These are phyloP conservation scores for Nemoura dubitans DNA, from an alignment of 2,888 invertebrate genomes.

Conservation along the genomic window DNA sequence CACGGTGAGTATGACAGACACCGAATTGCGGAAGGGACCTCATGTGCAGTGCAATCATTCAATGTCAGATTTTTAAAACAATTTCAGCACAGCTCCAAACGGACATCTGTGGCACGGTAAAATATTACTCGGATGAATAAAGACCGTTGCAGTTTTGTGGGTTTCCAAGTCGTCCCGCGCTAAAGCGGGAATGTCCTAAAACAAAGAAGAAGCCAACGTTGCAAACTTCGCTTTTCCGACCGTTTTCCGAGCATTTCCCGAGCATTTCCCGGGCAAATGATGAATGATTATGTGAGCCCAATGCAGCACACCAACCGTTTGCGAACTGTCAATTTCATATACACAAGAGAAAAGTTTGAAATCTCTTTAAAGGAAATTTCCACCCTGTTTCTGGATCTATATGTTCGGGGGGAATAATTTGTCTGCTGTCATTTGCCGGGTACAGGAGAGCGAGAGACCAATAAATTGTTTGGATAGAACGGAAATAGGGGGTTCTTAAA, in stretches of 20 bases:
- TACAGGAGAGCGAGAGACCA: background rate
- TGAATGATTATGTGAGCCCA: background rate
- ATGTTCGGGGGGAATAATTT: constrained; percentile 14
- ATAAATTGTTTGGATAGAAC: background rate
- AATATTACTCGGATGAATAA: no score
- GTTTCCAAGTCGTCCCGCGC: no score
- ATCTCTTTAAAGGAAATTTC: constrained; percentile 18
- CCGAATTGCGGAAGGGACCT: no score
- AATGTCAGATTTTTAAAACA: no score
- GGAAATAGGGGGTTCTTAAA: background rate
- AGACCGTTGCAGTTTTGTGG: no score
- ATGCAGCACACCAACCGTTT: background rate
- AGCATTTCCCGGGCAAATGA: background rate
- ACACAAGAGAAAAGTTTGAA: constrained; percentile 26
- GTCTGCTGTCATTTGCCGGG: constrained; percentile 20
- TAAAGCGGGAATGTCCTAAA: background rate
- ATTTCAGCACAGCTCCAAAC: no score
- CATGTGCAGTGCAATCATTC: no score
- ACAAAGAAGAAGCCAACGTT: background rate
- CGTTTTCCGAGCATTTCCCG: background rate
- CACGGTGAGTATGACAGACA: no score
- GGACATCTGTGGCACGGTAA: no score
- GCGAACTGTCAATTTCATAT: constrained; percentile 23
- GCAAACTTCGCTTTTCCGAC: background rate
- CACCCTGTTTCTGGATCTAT: background rate